phyloP scores from a whole-genome alignment of 1,140 invertebrate species.

The Anoplophora glabripennis region DNA sequence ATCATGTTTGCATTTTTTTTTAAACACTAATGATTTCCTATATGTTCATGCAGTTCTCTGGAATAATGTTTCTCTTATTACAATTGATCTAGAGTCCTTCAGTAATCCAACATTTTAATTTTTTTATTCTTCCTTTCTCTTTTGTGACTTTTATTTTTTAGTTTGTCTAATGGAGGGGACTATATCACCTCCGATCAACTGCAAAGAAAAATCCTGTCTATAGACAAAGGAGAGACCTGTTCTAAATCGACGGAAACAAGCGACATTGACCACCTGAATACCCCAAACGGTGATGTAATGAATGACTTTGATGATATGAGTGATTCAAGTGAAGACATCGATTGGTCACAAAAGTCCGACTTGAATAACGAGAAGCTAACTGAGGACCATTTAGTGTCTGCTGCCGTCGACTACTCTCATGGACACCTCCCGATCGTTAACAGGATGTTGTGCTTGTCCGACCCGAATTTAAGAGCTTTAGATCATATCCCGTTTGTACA shows the following conservation, averaged over 20 bases:
- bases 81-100: too few relatives aligned
- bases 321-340: constrained; percentile 41
- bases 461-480: constrained; percentile 60
- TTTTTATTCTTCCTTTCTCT: too few relatives aligned
- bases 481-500: constrained; percentile 69
- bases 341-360: constrained; percentile 48
- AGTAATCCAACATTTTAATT: too few relatives aligned
- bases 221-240: constrained; percentile 55
- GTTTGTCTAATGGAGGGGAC: constrained; percentile 78
- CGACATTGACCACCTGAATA: constrained; percentile 42
- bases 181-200: constrained; percentile 80
- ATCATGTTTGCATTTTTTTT: too few relatives aligned
- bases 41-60: too few relatives aligned
- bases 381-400: constrained; percentile 75
- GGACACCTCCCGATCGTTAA: constrained; percentile 75
- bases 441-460: constrained; percentile 66
- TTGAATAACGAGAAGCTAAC: constrained; percentile 69
- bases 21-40: too few relatives aligned
- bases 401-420: constrained; percentile 75
- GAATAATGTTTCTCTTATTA: too few relatives aligned
- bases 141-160: constrained; percentile 4
- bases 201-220: constrained; percentile 63
- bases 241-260: constrained; percentile 41
- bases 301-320: constrained; percentile 33
- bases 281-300: constrained; percentile 35